Evolutionary conservation across 2,888 invertebrate species (phyloP).

Genomic region (Muscina levida): DNA sequence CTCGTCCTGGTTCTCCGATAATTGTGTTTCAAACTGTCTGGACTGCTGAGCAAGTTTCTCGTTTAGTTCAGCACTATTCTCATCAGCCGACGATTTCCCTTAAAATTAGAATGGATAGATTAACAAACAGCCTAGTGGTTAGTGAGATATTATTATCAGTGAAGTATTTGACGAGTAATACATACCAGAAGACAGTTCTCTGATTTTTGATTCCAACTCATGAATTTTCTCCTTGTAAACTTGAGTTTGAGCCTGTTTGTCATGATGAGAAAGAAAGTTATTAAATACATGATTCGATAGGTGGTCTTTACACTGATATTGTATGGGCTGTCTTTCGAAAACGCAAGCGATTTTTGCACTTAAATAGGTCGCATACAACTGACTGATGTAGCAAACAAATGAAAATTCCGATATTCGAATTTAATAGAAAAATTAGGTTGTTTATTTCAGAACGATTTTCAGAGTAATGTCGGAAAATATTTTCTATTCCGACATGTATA

Average conservation of each 20-base stretch:
- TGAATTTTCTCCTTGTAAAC: conserved; percentile 78
- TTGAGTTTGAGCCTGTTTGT: conserved; percentile 77
- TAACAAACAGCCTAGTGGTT: background rate
- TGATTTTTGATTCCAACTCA: conserved; percentile 75
- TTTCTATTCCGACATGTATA: too few relatives aligned
- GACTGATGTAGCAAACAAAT: too few relatives aligned
- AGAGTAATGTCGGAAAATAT: too few relatives aligned
- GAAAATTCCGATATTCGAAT: too few relatives aligned
- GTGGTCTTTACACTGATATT: conserved; percentile 36
- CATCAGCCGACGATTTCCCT: conserved; percentile 69
- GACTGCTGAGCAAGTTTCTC: conserved; percentile 67
- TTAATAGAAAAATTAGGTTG: too few relatives aligned
- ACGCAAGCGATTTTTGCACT: too few relatives aligned
- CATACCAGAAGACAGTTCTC: conserved; percentile 72
- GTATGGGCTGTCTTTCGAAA: background rate
- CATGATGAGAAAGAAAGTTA: conserved; percentile 41
- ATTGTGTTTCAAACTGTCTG: conserved; percentile 65
- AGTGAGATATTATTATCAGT: background rate
- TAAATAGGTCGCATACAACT: too few relatives aligned
- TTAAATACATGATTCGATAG: background rate
- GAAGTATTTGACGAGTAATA: background rate
- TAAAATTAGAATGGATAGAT: background rate
- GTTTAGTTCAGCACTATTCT: conserved; percentile 64
- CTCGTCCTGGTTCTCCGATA: conserved; percentile 70
- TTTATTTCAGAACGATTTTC: too few relatives aligned